A percentile compares a stretch with the other conserved stretches of the same genome.
Conservation (phyloP, 2,888 invertebrate species). For the Xanthia togata region DNA sequence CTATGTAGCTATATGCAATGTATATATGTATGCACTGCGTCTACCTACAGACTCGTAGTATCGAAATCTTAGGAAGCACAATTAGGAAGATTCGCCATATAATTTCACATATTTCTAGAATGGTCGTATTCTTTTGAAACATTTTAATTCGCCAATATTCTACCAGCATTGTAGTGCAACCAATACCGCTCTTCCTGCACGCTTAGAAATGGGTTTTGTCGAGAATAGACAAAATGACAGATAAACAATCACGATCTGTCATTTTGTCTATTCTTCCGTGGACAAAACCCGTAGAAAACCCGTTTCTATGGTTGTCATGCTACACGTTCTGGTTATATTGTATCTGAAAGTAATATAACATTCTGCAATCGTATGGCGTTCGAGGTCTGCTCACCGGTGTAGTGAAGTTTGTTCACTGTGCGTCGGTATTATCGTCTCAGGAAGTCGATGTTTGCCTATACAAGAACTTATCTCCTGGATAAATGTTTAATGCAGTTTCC, state of each 20-base stretch:
- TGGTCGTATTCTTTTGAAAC: not conserved
- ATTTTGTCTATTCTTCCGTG: too few species aligned
- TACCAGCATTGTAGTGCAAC: not conserved
- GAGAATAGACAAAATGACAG: too few species aligned
- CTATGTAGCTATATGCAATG: not conserved
- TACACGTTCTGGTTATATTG: not conserved
- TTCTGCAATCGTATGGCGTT: not conserved
- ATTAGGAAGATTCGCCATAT: not conserved
- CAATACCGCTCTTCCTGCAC: not conserved
- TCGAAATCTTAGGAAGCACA: too few species aligned
- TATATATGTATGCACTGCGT: too few species aligned
- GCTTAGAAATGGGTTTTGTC: too few species aligned
- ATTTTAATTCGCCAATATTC: not conserved
- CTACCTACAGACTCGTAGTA: too few species aligned
- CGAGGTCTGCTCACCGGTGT: not conserved
- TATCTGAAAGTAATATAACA: not conserved
- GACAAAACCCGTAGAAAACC: too few species aligned
- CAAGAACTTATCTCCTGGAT: constrained; percentile 1
- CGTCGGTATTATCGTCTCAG: constrained; percentile 9
- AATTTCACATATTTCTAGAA: not conserved
- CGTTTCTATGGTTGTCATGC: too few species aligned
- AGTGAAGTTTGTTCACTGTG: constrained; percentile 19
- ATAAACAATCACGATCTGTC: too few species aligned
- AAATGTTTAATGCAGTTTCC: not conserved
- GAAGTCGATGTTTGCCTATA: constrained; percentile 20